phyloP scores from a whole-genome alignment of 2,888 invertebrate genomes.

The Phalera bucephala region DNA sequence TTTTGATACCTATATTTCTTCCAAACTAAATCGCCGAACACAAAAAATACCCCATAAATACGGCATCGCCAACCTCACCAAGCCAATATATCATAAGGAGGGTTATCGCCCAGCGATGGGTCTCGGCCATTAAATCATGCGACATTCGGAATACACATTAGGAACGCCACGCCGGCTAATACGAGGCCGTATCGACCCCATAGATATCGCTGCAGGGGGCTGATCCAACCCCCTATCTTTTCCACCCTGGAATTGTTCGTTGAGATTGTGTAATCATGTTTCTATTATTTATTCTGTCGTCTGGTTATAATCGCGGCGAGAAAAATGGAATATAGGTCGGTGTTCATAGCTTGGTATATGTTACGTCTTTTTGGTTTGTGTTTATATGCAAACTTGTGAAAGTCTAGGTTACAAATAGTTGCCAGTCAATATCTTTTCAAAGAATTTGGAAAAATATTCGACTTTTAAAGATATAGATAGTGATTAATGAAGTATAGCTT shows the following conservation, averaged over 20 bases:
- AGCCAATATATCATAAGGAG: constrained; percentile 26
- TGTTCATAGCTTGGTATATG: too few species aligned
- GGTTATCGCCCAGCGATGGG: constrained; percentile 18
- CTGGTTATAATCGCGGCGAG: too few species aligned
- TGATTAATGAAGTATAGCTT: too few species aligned
- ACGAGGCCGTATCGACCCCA: constrained; percentile 7
- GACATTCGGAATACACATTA: constrained; percentile 12
- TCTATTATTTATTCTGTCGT: constrained; percentile 1
- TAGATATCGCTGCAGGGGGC: constrained; percentile 1
- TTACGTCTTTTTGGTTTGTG: too few species aligned
- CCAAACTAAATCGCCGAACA: too few species aligned
- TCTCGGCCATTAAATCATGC: constrained; percentile 21
- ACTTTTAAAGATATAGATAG: too few species aligned
- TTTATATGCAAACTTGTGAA: too few species aligned
- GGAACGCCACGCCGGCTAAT: constrained; percentile 19
- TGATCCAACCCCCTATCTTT: neutral
- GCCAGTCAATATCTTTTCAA: too few species aligned
- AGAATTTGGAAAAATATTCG: too few species aligned
- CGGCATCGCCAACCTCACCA: constrained; percentile 8
- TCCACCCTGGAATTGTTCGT: neutral
- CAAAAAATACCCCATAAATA: neutral
- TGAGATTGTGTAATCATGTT: neutral
- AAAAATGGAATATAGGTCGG: too few species aligned
- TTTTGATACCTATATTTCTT: too few species aligned
- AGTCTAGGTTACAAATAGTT: too few species aligned